Conservation (phyloP, 2,797 vertebrate genomes). For the Notamacropus eugenii region DNA sequence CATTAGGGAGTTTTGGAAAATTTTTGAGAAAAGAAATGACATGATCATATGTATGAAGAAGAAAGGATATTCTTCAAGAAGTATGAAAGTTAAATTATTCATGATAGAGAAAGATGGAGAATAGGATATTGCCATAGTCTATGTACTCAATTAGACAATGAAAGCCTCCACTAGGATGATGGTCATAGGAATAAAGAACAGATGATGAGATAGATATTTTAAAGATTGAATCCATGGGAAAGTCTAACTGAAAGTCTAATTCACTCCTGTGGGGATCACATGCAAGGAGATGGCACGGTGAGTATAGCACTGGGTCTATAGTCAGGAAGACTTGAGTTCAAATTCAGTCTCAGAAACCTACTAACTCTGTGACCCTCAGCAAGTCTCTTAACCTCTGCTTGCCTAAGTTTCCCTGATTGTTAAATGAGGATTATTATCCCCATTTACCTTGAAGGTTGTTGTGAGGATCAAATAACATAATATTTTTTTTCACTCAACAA, state of each 20-base stretch:
- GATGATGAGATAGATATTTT: too few species aligned
- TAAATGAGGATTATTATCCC: neutral
- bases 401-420: neutral
- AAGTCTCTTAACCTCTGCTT: neutral
- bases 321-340: neutral
- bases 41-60: too few species aligned
- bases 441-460: too few species aligned
- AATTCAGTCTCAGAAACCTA: neutral
- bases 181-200: too few species aligned
- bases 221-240: neutral
- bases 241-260: neutral
- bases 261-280: neutral
- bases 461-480: neutral
- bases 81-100: too few species aligned
- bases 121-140: too few species aligned
- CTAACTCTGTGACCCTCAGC: neutral
- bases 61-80: too few species aligned
- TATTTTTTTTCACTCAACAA: neutral
- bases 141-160: too few species aligned
- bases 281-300: neutral
- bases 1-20: too few species aligned
- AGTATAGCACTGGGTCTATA: neutral
- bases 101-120: too few species aligned
- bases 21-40: too few species aligned
- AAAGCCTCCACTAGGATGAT: too few species aligned